Evolutionary conservation across 2,113 vertebrate species (phyloP).

Genomic region (Tetraodon nigroviridis): DNA sequence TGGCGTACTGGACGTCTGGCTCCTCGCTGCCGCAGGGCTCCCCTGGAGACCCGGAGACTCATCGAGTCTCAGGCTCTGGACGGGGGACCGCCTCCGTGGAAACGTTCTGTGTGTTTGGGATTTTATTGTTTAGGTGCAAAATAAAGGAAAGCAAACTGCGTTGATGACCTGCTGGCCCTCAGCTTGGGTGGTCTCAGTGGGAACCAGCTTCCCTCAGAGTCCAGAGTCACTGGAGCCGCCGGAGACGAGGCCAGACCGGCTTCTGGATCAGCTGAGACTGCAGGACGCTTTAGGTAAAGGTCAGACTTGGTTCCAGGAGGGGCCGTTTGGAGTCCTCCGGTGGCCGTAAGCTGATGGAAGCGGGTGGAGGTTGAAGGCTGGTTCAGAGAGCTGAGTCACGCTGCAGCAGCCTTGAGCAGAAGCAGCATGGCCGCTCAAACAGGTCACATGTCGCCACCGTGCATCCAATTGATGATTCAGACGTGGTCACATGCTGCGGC

Average conservation of each 20-base stretch:
- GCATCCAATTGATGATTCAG: conserved; percentile 52
- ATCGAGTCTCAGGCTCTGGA: conserved; percentile 14
- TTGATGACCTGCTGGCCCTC: neutral
- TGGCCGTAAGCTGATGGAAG: too few relatives aligned
- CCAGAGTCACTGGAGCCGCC: neutral
- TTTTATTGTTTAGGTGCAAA: conserved; percentile 36
- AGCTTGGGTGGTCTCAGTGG: neutral
- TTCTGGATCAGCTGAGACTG: too few relatives aligned
- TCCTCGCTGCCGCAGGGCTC: neutral
- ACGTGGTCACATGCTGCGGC: conserved; percentile 24
- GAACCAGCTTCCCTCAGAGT: neutral
- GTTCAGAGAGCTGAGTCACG: neutral
- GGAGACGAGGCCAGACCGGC: too few relatives aligned
- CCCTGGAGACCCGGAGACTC: neutral
- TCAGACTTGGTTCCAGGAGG: too few relatives aligned
- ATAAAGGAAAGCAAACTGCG: conserved; percentile 47
- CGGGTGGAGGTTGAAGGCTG: too few relatives aligned
- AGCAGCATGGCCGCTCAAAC: conserved; percentile 22
- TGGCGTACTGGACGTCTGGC: too few relatives aligned
- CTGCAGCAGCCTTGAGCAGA: conserved; percentile 31
- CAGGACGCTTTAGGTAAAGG: too few relatives aligned
- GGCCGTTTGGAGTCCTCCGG: too few relatives aligned
- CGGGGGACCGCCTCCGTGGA: neutral
- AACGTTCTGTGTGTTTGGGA: conserved; percentile 27
- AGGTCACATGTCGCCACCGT: conserved; percentile 36